These are phyloP conservation scores for Diorhabda elongata DNA, from an alignment of 1,140 invertebrate species.

Conservation along the genomic window DNA sequence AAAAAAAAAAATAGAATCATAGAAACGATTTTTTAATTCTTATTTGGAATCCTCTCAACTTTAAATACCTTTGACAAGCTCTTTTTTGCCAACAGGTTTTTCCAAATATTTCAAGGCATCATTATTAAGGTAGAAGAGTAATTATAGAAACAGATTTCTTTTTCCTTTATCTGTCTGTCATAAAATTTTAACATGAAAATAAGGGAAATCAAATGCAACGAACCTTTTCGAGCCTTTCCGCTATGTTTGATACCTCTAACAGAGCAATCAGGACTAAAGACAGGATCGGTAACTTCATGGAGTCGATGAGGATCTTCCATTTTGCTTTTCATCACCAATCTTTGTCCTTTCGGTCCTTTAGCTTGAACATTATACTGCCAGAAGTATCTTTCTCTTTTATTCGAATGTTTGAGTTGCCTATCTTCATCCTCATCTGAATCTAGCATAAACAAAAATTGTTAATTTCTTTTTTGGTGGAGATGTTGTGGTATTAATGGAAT, in stretches of 20 bases:
- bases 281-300: conserved; percentile 85
- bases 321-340: conserved; percentile 75
- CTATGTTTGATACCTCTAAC: conserved; percentile 87
- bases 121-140: too few species aligned
- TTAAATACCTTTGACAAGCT: too few species aligned
- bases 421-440: conserved; percentile 64
- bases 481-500: background rate
- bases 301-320: conserved; percentile 89
- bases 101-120: too few species aligned
- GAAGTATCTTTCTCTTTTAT: conserved; percentile 80
- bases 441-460: conserved; percentile 14
- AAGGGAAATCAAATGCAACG: background rate
- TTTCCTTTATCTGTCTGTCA: too few species aligned
- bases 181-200: too few species aligned
- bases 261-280: conserved; percentile 85
- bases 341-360: conserved; percentile 93
- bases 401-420: conserved; percentile 48
- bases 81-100: too few species aligned
- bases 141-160: too few species aligned
- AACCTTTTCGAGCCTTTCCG: conserved; percentile 49
- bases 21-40: too few species aligned
- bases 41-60: too few species aligned
- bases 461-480: background rate
- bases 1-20: too few species aligned
- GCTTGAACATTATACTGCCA: conserved; percentile 99